Base-by-base conservation (phyloP, 1,140 invertebrate species). In the Pseudoatta argentina region DNA sequence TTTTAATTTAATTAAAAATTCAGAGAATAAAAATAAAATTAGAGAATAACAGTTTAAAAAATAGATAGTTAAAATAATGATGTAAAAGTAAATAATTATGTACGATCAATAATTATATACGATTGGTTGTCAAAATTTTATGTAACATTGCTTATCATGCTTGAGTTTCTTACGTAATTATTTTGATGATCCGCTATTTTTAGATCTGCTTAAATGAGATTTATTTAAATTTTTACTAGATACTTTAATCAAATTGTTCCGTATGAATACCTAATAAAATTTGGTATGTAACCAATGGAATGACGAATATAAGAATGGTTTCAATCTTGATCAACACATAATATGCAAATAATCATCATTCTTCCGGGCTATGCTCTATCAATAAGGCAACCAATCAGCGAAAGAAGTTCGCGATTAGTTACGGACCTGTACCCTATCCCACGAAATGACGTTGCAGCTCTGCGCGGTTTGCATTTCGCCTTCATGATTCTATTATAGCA, bases 361-460 rank as follows among this genome's bases (percentile, higher is more conserved):
- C 44, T 59, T 39, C 10, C 53, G 4, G 21, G 34, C 16, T 71
- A 30, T 57, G 44, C 39, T 61, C 7, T 44, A 48, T 69, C 39
- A 83, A 83, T 73, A 12, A 63, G 24, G 69, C 24, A 21, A 61
- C 18, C 55, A 83, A 61, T 82, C 67, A 61, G 51, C 66, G 39
- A 82, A 72, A 61, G 67, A 71, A 81, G n/a, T 72, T 48, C 39
- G 53, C 67, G 27, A 82, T 82, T 82, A 82, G 79, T 82, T 73
- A 73, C 55, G 55, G 66, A 5, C 39, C 18, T 55, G 67, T 14
- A 82, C 24, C 67, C n/a, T 83, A 83, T 83, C 55, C 69, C 39
- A 73, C 79, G 67, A 83, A 73, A 83, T 83, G 69, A 83, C 39
- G 59, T 27, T 83, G 79, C 78, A 81, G 64, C 64, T 81, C 64